phyloP scores from a whole-genome alignment of 2,888 invertebrate species.

The Drosophila infuscata region DNA sequence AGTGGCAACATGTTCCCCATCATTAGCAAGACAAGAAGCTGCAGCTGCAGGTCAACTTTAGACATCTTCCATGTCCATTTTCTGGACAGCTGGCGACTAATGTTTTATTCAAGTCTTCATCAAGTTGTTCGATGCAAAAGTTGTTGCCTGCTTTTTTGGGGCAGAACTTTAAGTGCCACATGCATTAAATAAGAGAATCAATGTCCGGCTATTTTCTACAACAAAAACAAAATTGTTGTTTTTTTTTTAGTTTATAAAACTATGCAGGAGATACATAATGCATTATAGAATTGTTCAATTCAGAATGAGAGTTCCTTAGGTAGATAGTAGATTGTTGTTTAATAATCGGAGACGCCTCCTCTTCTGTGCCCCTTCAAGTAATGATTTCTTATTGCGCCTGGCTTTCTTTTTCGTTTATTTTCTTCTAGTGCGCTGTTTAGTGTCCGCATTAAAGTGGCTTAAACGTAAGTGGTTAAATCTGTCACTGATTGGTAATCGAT shows the following conservation, averaged over 20 bases:
- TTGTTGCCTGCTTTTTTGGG: background rate
- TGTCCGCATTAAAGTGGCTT: slow-evolving; percentile 6
- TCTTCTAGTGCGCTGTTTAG: background rate
- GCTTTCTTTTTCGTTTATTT: too few relatives aligned
- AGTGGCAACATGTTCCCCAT: background rate
- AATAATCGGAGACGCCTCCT: background rate
- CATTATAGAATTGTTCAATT: background rate
- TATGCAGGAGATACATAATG: background rate
- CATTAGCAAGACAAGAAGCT: background rate
- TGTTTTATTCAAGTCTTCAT: background rate
- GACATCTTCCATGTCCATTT: background rate
- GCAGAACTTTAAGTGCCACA: background rate
- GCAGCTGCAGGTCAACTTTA: background rate
- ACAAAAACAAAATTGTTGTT: too few relatives aligned
- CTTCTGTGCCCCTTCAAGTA: background rate
- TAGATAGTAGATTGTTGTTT: background rate
- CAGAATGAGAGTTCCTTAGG: background rate
- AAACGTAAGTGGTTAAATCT: slow-evolving; percentile 22
- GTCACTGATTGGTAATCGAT: slow-evolving; percentile 51
- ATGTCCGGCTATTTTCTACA: background rate
- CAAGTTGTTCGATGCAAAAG: background rate
- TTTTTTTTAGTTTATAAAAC: background rate
- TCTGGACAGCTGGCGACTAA: background rate
- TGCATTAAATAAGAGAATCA: background rate
- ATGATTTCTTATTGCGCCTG: background rate